Percentiles rank a stretch among this genome's conserved stretches.
Evolutionary conservation across 2,113 vertebrate species (phyloP).

Genomic region (Chaetodon auriga): DNA sequence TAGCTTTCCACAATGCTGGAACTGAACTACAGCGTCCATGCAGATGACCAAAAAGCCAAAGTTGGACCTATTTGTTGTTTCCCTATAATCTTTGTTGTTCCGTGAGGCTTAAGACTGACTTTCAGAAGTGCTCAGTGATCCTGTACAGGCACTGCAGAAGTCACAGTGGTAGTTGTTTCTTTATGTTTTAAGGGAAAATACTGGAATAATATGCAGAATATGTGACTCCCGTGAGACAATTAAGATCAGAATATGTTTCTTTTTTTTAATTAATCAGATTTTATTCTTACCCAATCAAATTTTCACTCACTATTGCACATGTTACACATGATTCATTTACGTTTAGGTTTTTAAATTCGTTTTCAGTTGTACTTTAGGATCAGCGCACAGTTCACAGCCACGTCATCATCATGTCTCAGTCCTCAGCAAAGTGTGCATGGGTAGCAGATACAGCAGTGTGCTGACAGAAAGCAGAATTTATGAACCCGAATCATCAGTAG

Average conservation of each 20-base stretch:
- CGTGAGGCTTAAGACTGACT: background rate
- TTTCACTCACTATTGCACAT: background rate
- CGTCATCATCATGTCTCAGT: background rate
- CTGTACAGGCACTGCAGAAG: background rate
- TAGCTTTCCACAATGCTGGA: background rate
- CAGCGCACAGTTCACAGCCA: background rate
- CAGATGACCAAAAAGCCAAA: too few species aligned
- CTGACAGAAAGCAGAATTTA: background rate
- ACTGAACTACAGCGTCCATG: too few species aligned
- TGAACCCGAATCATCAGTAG: background rate
- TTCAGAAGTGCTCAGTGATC: background rate
- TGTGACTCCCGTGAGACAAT: too few species aligned
- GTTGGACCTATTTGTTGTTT: too few species aligned
- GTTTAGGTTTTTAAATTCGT: background rate
- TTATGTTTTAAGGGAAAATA: too few species aligned
- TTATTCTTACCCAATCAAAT: background rate
- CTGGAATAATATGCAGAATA: too few species aligned
- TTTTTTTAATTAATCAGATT: background rate
- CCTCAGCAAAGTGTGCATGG: background rate
- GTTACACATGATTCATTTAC: background rate
- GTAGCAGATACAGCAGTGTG: constrained; percentile 8
- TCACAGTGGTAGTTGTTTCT: background rate
- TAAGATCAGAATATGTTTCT: background rate
- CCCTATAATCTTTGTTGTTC: too few species aligned
- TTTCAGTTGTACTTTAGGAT: too few species aligned